Conservation (phyloP, 1,140 invertebrate genomes). For the Drosophila jambulina region DNA sequence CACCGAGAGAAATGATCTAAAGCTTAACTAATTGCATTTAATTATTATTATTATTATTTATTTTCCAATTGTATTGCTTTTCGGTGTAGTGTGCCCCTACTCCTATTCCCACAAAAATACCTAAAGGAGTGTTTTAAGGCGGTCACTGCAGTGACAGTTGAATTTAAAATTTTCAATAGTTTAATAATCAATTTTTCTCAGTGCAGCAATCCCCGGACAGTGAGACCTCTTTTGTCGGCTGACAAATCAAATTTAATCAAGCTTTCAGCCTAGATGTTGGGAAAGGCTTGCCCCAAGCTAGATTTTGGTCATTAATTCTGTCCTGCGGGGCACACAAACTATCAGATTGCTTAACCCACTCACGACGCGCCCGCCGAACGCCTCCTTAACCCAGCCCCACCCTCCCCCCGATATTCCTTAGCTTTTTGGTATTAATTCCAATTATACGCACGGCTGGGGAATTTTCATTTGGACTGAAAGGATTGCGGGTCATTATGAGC, state of each 20-base stretch:
- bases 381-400: not conserved
- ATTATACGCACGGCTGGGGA: conserved; percentile 82
- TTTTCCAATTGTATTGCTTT: not conserved
- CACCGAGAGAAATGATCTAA: not conserved
- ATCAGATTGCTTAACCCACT: conserved; percentile 37
- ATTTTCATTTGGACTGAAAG: conserved; percentile 81
- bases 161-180: not conserved
- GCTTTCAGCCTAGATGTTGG: conserved; percentile 6
- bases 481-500: conserved; percentile 75
- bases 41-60: not conserved
- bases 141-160: not conserved
- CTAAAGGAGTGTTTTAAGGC: not conserved
- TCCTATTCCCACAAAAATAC: not conserved
- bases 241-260: conserved; percentile 72
- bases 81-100: not conserved
- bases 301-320: conserved; percentile 55
- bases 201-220: conserved; percentile 1
- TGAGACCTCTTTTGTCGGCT: conserved; percentile 45
- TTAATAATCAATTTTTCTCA: not conserved
- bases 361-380: not conserved
- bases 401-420: conserved; percentile 47
- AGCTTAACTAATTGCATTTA: not conserved
- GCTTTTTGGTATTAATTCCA: conserved; percentile 80
- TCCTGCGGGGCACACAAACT: conserved; percentile 45
- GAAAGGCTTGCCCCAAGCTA: not conserved